Evolutionary conservation across 2,797 vertebrate species (phyloP), one percentile per base, ranked within the genome.

Genomic region (Melanotaenia parkinsoni): DNA sequence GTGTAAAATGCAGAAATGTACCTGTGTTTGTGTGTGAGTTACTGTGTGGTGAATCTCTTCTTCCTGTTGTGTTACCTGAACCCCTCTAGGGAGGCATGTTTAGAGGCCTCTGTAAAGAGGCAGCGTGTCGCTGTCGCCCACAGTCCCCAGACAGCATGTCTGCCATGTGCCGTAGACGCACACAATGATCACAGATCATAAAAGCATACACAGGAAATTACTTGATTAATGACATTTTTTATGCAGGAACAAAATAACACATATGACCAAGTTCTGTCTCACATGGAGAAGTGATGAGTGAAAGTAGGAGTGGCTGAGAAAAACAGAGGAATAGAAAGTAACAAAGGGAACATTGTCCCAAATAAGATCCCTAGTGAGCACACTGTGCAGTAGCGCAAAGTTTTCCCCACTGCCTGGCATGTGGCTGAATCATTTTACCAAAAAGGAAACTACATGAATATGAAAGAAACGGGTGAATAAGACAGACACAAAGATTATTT

Each of bases 281-380:
- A 72, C 16, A 70, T 47, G 51, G 66, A 85, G 87, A 91, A 87
- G 81, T 86, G 63, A 54, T 28, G 57, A 80, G 70, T 74, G 75
- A 85, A 81, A 79, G 70, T 74, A 51, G 74, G 66, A 81, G 70
- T 71, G 60, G 28, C 66, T 57, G 38, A 53, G 14, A 35, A 63
- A 68, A 58, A 76, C 43, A 71, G 79, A 87, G 85, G 88, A 92
- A 88, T 84, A 88, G 86, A 92, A 86, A 91, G 83, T 84, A 70
- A 70, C 13, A 24, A 72, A 77, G 62, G 53, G 65, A 76, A 63
- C 62, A 53, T 63, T 62, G 78, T 76, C 38, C 68, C 63, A 75
- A n/a, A 70, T 35, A 51, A 70, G 40, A 57, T 77, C 67, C 57
- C 70, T 50, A 14, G 45, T 77, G 59, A 63, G 86, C 66, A 30